Evolutionary conservation across 2,888 invertebrate genomes (phyloP), one percentile per base, ranked within the genome.

Genomic region (Synanthedon vespiformis): DNA sequence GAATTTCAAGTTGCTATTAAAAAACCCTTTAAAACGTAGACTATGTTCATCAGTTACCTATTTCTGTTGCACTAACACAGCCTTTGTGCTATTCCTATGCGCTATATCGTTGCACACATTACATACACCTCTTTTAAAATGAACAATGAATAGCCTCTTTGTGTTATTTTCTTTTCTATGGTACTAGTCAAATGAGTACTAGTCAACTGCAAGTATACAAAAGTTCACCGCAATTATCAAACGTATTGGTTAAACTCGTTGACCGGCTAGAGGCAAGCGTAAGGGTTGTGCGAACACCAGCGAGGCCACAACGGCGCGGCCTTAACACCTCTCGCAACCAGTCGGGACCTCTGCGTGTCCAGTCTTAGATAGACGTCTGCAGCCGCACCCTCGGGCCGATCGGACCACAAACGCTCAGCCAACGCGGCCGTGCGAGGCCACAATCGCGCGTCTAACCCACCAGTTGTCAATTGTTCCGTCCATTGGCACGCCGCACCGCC

Each of bases 401-500:
- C 92, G 48, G 89, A 88, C 94, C 94, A 94, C 59, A 94, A 78
- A 60, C 95, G 89, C 82, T 95, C 95, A 0, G 93, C 95, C 58
- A 95, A 80, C 1, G 95, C 95, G 0, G 95, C 93, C 3, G 92
- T 89, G 55, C 95, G 87, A 41, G 95, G 95, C 95, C 95, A 95
- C 65, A 95, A 82, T 66, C 95, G 89, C 59, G 92, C 90, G 72
- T 95, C 95, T 62, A 95, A 74, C 51, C 93, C 92, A 52, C 89
- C 89, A 64, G 93, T 89, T 56, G 91, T 93, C 47, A 92, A 90
- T 82, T 95, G 95, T 76, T 96, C 96, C 51, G 91, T 92, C 96
- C 96, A 96, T 63, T 95, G 88, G 57, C 95, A 94, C 13, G 92
- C 95, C 70, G 95, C 94, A 1, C 94, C 95, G 1, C 95, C 96